Conservation (phyloP, 1,140 invertebrate genomes). For the Diploscapter pachys region DNA sequence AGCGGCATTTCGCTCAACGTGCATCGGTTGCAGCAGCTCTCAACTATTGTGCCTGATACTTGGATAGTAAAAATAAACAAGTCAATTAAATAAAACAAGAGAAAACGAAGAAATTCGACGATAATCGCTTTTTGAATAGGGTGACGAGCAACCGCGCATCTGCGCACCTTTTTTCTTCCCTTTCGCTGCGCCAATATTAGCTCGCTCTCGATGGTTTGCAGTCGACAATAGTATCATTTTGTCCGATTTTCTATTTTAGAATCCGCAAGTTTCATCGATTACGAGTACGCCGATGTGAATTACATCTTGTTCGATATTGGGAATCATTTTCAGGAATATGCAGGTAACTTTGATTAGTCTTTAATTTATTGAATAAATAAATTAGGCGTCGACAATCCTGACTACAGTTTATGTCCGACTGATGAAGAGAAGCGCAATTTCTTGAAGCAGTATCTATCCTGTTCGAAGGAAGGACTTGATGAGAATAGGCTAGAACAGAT, state of each 20-base stretch:
- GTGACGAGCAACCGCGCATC: no score
- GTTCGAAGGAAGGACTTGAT: slow-evolving; percentile 5
- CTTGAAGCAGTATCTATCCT: slow-evolving; percentile 41
- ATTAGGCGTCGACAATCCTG: slow-evolving; percentile 60
- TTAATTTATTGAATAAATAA: neutral
- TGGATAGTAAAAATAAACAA: no score
- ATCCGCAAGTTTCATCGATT: slow-evolving; percentile 87
- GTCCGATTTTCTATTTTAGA: slow-evolving; percentile 56
- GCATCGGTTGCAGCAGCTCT: no score
- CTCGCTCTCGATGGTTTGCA: neutral
- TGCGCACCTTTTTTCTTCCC: neutral
- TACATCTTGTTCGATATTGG: slow-evolving; percentile 94
- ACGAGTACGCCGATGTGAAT: slow-evolving; percentile 89
- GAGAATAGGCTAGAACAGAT: no score
- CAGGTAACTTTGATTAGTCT: slow-evolving; percentile 66
- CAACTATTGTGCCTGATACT: no score
- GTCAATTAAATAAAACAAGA: no score
- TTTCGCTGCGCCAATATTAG: neutral
- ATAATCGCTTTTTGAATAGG: no score
- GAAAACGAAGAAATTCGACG: no score
- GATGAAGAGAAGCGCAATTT: slow-evolving; percentile 44
- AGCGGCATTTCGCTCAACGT: no score
- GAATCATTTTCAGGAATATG: slow-evolving; percentile 96
- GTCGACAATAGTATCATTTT: neutral
- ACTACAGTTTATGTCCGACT: slow-evolving; percentile 46